Base-by-base conservation (phyloP, 2,888 invertebrate genomes). In the Cephonodes hylas region DNA sequence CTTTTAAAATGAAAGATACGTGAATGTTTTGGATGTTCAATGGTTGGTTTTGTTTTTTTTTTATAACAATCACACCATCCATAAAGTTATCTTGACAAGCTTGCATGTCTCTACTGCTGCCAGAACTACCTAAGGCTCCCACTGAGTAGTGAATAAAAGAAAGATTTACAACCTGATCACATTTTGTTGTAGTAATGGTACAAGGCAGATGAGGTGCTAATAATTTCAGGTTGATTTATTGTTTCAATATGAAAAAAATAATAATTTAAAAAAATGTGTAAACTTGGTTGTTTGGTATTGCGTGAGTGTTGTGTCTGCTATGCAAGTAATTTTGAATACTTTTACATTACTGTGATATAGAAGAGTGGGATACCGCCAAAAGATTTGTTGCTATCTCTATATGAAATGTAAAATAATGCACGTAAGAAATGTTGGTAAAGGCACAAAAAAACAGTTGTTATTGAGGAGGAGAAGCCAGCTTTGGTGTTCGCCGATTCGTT, bases 401-500 rank as follows among this genome's bases (percentile, higher is more conserved):
- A 63, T 65, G 66, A 64, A 60, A 53, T 31, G 34, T 46, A 23
- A 59, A 74, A 72, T 68, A 76, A 76, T 73, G 71, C 75, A 71
- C 72, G 68, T 79, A 78, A 81, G 79, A 80, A 81, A 81, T 80
- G 80, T 82, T 81, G 84, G 84, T 83, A 82, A 85, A 85, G 86
- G 86, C 88, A 89, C 84, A 85, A 85, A 85, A 85, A 69, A 82
- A 77, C 75, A 79, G 74, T 81, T 78, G 74, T 76, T 83, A 81
- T 79, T 80, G 80, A 81, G 85, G 81, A 88, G 89, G 86, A 84
- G 88, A 85, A 86, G 91, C 88, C 91, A 91, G 91, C 90, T 89
- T 89, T 85, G 88, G 89, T 90, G 88, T 89, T 84, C 79, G 79
- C 83, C 79, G 84, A 84, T 81, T 77, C 78, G 79, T 76, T 79